phyloP scores from a whole-genome alignment of 2,113 vertebrate species.

The Phodopus roborovskii region DNA sequence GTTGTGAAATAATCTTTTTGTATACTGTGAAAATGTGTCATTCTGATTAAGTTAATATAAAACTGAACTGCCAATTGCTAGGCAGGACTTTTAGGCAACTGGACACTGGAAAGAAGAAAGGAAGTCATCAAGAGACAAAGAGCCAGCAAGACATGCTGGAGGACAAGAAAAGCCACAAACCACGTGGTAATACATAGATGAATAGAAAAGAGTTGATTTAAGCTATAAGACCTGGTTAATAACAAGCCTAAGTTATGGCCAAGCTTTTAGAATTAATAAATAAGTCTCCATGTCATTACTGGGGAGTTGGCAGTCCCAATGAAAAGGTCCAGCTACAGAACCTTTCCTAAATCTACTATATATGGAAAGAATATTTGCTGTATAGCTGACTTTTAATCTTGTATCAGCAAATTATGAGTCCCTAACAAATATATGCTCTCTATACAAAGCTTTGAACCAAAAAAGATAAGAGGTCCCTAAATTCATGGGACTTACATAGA shows the following conservation, averaged over 20 bases:
- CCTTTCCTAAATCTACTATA: neutral
- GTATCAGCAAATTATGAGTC: neutral
- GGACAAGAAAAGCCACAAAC: too few relatives aligned
- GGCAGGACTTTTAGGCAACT: neutral
- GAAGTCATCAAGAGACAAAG: too few relatives aligned
- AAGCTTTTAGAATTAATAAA: too few relatives aligned
- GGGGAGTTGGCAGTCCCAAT: too few relatives aligned
- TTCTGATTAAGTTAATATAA: neutral
- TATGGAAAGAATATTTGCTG: neutral
- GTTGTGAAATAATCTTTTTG: neutral
- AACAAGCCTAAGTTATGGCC: too few relatives aligned
- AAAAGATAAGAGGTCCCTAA: neutral
- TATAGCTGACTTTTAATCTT: slow-evolving; percentile 6
- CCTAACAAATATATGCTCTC: neutral
- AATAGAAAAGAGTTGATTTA: too few relatives aligned
- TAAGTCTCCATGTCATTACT: too few relatives aligned
- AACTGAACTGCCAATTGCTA: neutral
- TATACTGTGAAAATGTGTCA: neutral
- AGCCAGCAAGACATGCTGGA: too few relatives aligned
- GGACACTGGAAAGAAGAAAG: too few relatives aligned
- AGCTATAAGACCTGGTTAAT: too few relatives aligned
- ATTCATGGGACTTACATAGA: neutral
- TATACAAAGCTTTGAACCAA: neutral
- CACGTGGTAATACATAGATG: too few relatives aligned
- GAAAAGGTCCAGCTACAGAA: too few relatives aligned